phyloP scores from a whole-genome alignment of 53 echinoderm and acorn worm genomes.

The Echinarachnius parma region DNA sequence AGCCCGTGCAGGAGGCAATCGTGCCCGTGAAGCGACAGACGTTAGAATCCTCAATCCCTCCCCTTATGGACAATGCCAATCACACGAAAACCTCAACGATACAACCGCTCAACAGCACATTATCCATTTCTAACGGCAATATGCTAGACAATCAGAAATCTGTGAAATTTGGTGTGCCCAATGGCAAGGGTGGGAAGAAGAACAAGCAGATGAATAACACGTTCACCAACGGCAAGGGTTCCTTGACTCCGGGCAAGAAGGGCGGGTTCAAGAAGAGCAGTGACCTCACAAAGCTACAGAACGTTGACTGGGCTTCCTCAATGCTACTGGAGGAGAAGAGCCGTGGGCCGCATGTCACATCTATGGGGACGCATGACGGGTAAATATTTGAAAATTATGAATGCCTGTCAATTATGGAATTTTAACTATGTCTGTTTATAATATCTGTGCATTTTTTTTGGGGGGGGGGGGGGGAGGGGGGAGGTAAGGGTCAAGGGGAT shows the following conservation, averaged over 20 bases:
- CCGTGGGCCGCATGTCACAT: constrained; percentile 13
- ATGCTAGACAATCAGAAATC: constrained; percentile 33
- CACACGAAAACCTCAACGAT: constrained; percentile 4
- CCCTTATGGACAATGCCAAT: constrained; percentile 22
- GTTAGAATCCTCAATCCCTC: constrained; percentile 13
- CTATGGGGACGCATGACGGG: constrained; percentile 18
- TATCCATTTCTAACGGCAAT: constrained; percentile 31
- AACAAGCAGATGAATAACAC: constrained; percentile 9
- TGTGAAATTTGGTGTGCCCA: not conserved
- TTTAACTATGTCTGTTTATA: no score
- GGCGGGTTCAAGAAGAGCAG: constrained; percentile 29
- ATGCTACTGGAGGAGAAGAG: constrained; percentile 27
- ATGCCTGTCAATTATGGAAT: no score
- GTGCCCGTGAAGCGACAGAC: constrained; percentile 19
- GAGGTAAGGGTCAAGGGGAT: no score
- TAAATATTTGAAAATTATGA: not conserved
- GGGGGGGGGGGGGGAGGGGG: no score
- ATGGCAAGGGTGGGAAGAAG: constrained; percentile 13
- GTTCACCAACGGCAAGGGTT: not conserved
- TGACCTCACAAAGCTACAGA: constrained; percentile 37
- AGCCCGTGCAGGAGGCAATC: constrained; percentile 22
- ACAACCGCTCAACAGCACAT: not conserved
- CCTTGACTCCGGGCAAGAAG: not conserved
- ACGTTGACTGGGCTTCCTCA: constrained; percentile 35
- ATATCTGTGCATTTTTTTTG: no score